These are phyloP conservation scores for Eptesicus fuscus DNA, from an alignment of 2,113 vertebrate genomes.

Conservation along the genomic window DNA sequence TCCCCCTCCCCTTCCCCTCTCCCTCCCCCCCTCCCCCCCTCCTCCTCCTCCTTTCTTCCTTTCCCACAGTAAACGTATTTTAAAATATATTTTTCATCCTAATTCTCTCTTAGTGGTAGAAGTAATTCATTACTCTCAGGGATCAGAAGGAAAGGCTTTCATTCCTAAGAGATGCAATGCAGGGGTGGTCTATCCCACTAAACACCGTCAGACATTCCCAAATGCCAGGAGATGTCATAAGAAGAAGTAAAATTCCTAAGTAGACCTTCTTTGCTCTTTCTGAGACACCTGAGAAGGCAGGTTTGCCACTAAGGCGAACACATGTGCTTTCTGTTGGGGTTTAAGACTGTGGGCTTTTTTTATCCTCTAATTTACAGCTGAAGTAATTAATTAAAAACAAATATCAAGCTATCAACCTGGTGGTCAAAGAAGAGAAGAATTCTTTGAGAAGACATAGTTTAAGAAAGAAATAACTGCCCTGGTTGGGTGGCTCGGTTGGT, in stretches of 20 bases:
- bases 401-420: neutral
- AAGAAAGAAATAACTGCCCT: neutral
- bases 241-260: constrained; percentile 2
- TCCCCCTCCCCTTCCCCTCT: fast-evolving
- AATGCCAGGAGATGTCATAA: neutral
- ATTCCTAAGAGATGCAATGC: neutral
- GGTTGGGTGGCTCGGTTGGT: too few relatives aligned
- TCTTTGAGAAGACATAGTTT: neutral
- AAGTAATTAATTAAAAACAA: neutral
- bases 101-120: neutral
- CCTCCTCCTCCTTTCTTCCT: too few relatives aligned
- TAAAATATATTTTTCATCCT: neutral
- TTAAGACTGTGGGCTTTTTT: neutral
- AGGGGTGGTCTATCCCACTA: neutral
- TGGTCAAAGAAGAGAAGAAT: neutral
- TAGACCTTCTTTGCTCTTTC: neutral
- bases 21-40: fast-evolving
- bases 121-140: neutral
- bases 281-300: neutral
- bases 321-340: neutral
- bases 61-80: neutral
- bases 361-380: neutral
- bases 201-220: neutral
- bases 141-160: neutral
- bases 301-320: neutral